A percentile compares a stretch with the other conserved stretches of the same genome.
Evolutionary conservation across 2,113 vertebrate species (phyloP).

Genomic region (Diadophis punctatus): DNA sequence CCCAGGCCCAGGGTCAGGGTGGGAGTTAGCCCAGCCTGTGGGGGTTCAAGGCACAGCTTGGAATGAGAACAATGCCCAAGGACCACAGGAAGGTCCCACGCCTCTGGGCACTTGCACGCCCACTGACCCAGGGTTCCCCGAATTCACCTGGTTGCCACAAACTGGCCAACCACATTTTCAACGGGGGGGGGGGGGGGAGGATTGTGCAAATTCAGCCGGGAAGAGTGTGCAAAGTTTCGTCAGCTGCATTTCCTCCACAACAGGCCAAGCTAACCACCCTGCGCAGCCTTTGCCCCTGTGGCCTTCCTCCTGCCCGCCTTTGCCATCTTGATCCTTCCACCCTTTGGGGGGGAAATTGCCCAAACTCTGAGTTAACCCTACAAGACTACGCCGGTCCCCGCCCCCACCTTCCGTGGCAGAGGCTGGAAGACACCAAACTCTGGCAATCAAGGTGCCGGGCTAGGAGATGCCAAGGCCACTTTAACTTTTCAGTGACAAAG

Average conservation of each 20-base stretch:
- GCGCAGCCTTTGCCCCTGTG: neutral
- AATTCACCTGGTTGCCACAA: neutral
- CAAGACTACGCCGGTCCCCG: neutral
- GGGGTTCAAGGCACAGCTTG: neutral
- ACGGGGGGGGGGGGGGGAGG: too few species aligned
- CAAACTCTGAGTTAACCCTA: neutral
- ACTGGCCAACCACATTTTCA: neutral
- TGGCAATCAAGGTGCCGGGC: neutral
- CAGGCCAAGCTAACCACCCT: neutral
- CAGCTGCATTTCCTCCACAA: neutral
- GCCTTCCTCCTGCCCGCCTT: neutral
- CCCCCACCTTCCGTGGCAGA: neutral
- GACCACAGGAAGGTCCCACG: neutral
- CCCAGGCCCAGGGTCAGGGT: neutral
- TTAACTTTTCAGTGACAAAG: neutral
- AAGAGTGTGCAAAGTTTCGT: neutral
- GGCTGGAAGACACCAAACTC: neutral
- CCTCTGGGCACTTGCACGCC: neutral
- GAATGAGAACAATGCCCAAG: neutral
- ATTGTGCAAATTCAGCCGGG: neutral
- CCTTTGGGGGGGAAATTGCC: neutral
- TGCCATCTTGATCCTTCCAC: neutral
- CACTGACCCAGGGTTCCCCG: neutral
- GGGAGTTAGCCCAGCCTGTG: neutral
- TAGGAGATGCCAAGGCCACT: neutral